These are phyloP conservation scores for Melanitta fusca DNA, from an alignment of 2,797 vertebrate species.

Conservation along the genomic window DNA sequence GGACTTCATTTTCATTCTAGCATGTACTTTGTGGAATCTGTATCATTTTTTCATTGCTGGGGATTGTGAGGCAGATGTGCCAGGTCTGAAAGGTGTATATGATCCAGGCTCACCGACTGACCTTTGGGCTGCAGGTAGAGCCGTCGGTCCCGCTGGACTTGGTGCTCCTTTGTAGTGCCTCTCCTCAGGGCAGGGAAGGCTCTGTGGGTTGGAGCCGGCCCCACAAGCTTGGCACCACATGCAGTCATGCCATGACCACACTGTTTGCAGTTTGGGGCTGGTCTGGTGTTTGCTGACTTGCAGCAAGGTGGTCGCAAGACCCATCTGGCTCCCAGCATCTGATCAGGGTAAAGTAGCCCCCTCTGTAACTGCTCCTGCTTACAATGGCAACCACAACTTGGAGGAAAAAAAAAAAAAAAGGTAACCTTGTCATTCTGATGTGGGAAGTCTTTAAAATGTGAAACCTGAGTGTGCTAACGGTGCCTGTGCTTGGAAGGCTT, in stretches of 20 bases:
- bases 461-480: accelerated
- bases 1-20: not conserved
- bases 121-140: not conserved
- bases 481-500: not conserved
- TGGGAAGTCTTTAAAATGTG: not conserved
- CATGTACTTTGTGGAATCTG: not conserved
- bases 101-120: not conserved
- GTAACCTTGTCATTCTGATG: not conserved
- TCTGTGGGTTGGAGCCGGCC: not conserved
- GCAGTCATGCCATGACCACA: not conserved
- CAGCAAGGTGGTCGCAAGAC: not conserved
- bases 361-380: not conserved
- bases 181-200: not conserved
- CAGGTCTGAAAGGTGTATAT: accelerated
- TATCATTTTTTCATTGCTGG: not conserved
- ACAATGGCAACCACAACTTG: not conserved
- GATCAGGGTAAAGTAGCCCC: not conserved
- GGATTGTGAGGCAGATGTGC: not conserved
- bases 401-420: not conserved
- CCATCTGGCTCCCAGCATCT: accelerated
- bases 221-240: not conserved
- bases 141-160: accelerated
- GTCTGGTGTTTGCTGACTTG: not conserved
- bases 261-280: not conserved
- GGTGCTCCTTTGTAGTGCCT: not conserved